A percentile compares a stretch with the other conserved stretches of the same genome.
phyloP scores from a whole-genome alignment of 2,797 vertebrate genomes.

The Sphaeramia orbicularis region DNA sequence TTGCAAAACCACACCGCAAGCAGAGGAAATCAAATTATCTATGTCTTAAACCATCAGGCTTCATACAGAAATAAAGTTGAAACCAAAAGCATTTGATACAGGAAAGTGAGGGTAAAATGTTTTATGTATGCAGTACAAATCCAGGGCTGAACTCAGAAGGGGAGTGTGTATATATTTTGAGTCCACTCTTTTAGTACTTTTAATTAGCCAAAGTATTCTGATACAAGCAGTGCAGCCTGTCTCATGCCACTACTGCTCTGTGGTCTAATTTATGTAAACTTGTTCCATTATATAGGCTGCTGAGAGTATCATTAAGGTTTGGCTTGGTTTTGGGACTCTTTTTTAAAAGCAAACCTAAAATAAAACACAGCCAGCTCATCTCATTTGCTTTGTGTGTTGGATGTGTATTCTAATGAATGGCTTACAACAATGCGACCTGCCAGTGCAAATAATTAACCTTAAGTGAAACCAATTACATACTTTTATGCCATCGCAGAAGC shows the following conservation, averaged over 20 bases:
- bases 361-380: constrained; percentile 79
- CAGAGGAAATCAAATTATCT: constrained; percentile 71
- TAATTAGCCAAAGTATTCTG: constrained; percentile 82
- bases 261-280: constrained; percentile 88
- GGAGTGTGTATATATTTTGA: constrained; percentile 60
- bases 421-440: constrained; percentile 88
- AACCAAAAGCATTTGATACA: constrained; percentile 61
- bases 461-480: constrained; percentile 88
- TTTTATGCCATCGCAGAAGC: constrained; percentile 76
- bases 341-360: constrained; percentile 71
- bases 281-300: constrained; percentile 86
- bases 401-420: constrained; percentile 87
- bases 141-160: constrained; percentile 54
- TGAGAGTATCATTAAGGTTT: constrained; percentile 85
- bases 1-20: constrained; percentile 58
- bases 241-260: constrained; percentile 78
- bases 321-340: constrained; percentile 76
- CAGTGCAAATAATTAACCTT: constrained; percentile 89
- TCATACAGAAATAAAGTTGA: constrained; percentile 66
- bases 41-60: constrained; percentile 72
- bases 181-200: constrained; percentile 70
- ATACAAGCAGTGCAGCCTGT: constrained; percentile 79
- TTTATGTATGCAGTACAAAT: constrained; percentile 67
- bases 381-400: constrained; percentile 87
- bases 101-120: constrained; percentile 63